These are phyloP conservation scores for Cyclina sinensis DNA, from an alignment of 1,140 invertebrate genomes.

Conservation along the genomic window DNA sequence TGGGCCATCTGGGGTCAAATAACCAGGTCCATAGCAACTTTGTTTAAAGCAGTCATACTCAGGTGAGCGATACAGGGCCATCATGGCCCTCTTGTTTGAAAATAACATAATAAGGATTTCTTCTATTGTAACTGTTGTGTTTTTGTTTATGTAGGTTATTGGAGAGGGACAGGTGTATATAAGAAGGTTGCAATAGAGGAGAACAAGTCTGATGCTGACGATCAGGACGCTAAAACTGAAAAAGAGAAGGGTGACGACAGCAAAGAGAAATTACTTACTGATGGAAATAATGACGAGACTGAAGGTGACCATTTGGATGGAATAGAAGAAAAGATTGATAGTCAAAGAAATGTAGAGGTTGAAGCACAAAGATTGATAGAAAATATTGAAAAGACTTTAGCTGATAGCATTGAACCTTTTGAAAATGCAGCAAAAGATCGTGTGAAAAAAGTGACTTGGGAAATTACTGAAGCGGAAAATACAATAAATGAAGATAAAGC, in stretches of 20 bases:
- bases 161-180: slow-evolving; percentile 60
- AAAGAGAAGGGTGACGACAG: not conserved
- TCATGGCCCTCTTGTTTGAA: too few relatives aligned
- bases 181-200: slow-evolving; percentile 55
- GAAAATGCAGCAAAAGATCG: slow-evolving; percentile 17
- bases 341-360: not conserved
- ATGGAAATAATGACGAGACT: not conserved
- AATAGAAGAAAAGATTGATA: not conserved
- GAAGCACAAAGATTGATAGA: not conserved
- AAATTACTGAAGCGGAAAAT: not conserved
- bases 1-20: too few relatives aligned
- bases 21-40: too few relatives aligned
- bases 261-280: not conserved
- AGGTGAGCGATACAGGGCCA: not conserved
- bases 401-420: slow-evolving; percentile 40
- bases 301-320: not conserved
- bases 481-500: slow-evolving; percentile 16
- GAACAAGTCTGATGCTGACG: slow-evolving; percentile 17
- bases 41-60: not conserved
- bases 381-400: not conserved
- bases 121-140: not conserved
- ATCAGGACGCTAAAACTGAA: not conserved
- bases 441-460: slow-evolving; percentile 38
- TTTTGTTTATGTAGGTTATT: slow-evolving; percentile 33
- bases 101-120: too few relatives aligned